Evolutionary conservation across 2,113 vertebrate genomes (phyloP).

Genomic region (Mesocricetus auratus): DNA sequence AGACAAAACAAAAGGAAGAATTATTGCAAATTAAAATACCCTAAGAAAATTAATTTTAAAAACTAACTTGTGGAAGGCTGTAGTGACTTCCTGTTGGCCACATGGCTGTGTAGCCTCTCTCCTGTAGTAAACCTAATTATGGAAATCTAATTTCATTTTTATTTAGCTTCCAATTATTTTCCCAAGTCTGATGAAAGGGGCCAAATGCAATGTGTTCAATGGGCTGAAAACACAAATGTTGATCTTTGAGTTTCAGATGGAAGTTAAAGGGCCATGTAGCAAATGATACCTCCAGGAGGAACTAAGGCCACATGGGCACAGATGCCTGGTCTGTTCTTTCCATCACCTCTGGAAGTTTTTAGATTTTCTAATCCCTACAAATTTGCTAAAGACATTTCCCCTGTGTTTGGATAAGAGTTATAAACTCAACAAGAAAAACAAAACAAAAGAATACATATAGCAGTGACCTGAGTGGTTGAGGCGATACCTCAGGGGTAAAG

Average conservation of each 20-base stretch:
- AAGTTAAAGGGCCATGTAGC: not conserved
- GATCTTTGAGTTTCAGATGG: slow-evolving; percentile 1
- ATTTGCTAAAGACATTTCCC: not conserved
- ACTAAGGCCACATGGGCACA: rapidly evolving
- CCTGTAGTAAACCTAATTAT: not conserved
- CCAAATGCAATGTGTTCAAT: slow-evolving; percentile 21
- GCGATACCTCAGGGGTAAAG: not conserved
- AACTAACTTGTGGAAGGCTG: slow-evolving; percentile 2
- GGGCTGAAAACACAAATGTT: slow-evolving; percentile 19
- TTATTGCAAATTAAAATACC: slow-evolving; percentile 14
- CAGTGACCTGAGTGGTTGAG: not conserved
- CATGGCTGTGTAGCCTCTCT: not conserved
- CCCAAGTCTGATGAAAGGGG: slow-evolving; percentile 22
- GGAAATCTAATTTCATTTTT: slow-evolving; percentile 14
- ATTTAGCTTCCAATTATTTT: slow-evolving; percentile 64
- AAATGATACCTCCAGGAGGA: not conserved
- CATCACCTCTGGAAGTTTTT: not conserved
- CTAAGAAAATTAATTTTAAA: slow-evolving; percentile 7
- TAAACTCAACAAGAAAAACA: slow-evolving; percentile 1
- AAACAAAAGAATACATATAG: not conserved
- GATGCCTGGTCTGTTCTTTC: rapidly evolving
- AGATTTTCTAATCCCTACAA: not conserved
- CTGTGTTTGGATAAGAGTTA: not conserved
- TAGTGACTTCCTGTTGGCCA: not conserved
- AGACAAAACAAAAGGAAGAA: slow-evolving; percentile 36